These are phyloP conservation scores for Epicampocera succincta DNA, from an alignment of 2,888 invertebrate species.

Conservation along the genomic window DNA sequence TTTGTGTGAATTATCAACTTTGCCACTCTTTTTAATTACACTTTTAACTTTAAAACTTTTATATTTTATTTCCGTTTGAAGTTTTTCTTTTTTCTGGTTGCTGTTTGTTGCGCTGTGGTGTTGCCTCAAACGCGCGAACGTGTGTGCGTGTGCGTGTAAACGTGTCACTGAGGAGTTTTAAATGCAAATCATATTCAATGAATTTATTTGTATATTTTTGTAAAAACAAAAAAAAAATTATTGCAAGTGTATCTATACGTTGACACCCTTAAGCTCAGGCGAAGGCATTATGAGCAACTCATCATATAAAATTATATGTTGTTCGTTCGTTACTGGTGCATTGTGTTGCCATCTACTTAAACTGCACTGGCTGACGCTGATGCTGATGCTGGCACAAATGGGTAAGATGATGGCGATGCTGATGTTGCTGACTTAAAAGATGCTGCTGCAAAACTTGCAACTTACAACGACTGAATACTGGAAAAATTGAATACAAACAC, in stretches of 20 bases:
- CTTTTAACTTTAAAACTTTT: slow-evolving; percentile 40
- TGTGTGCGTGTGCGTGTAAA: background rate
- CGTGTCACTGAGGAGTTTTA: background rate
- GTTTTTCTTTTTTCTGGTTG: background rate
- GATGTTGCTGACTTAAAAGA: slow-evolving; percentile 27
- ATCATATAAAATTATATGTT: slow-evolving; percentile 40
- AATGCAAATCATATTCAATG: slow-evolving; percentile 8
- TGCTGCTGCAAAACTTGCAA: slow-evolving; percentile 49
- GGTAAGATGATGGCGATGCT: slow-evolving; percentile 2
- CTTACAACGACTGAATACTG: slow-evolving; percentile 33
- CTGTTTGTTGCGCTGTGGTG: slow-evolving; percentile 8
- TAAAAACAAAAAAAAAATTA: slow-evolving; percentile 20
- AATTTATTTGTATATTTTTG: slow-evolving; percentile 32
- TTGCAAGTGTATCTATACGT: slow-evolving; percentile 62
- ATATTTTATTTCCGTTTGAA: slow-evolving; percentile 41
- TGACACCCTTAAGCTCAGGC: slow-evolving; percentile 61
- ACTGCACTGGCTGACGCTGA: slow-evolving; percentile 15
- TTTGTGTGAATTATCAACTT: slow-evolving; percentile 40
- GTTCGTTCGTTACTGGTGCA: slow-evolving; percentile 27
- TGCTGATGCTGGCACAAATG: slow-evolving; percentile 4
- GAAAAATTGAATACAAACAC: slow-evolving; percentile 6
- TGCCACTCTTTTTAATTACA: slow-evolving; percentile 55
- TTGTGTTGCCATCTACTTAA: slow-evolving; percentile 33
- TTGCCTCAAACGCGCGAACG: background rate
- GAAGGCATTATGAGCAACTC: slow-evolving; percentile 35